phyloP scores from a whole-genome alignment of 1,140 invertebrate genomes.

The Gerris buenoi region DNA sequence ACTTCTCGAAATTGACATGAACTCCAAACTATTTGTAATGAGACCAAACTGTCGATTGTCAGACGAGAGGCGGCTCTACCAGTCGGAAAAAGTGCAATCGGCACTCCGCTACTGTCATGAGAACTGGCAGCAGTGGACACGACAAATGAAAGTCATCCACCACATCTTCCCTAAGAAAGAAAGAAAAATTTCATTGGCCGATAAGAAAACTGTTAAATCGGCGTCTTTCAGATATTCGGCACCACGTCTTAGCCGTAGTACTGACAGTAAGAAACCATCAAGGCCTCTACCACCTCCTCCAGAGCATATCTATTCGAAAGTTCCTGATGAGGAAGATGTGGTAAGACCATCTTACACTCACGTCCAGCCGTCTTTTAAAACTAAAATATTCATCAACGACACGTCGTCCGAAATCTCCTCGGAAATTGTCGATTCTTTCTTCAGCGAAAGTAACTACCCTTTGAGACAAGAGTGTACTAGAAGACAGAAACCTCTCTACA shows the following conservation, averaged over 20 bases:
- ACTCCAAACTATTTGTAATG: constrained; percentile 16
- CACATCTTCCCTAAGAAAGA: constrained; percentile 15
- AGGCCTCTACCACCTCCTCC: neutral
- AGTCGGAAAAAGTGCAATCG: constrained; percentile 13
- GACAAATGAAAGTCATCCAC: constrained; percentile 17
- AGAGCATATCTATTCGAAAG: neutral
- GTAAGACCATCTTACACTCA: neutral
- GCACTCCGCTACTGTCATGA: constrained; percentile 15
- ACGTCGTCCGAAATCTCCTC: neutral
- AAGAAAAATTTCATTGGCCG: constrained; percentile 9
- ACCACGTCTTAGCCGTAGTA: neutral
- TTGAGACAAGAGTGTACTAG: neutral
- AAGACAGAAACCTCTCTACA: neutral
- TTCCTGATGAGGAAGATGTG: neutral
- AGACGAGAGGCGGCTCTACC: constrained; percentile 14
- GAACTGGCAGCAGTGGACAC: constrained; percentile 15
- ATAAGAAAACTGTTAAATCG: constrained; percentile 17
- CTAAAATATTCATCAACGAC: constrained; percentile 3
- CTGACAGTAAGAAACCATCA: neutral
- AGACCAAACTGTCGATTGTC: neutral
- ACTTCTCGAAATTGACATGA: constrained; percentile 22
- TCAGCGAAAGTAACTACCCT: neutral
- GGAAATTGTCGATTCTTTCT: constrained; percentile 1
- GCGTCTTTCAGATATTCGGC: constrained; percentile 14
- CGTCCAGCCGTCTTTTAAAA: neutral